Evolutionary conservation across 1,140 invertebrate genomes (phyloP).

Genomic region (Acyrthosiphon pisum): DNA sequence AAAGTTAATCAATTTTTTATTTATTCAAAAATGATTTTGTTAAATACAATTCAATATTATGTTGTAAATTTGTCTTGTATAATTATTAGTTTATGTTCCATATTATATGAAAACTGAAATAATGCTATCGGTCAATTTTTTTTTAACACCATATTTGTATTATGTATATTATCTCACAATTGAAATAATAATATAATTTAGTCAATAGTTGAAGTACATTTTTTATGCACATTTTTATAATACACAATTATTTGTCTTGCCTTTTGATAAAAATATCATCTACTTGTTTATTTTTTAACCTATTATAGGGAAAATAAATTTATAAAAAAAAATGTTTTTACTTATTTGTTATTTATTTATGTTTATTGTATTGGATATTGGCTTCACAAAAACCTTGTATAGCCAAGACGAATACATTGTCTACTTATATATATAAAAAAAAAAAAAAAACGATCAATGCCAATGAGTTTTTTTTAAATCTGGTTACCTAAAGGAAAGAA

Average conservation of each 20-base stretch:
- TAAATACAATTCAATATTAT: background rate
- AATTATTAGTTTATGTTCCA: constrained; percentile 14
- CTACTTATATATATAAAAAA: background rate
- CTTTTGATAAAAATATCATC: background rate
- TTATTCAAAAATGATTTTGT: background rate
- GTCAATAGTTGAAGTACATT: background rate
- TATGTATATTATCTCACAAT: background rate
- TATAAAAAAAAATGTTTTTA: background rate
- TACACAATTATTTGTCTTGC: background rate
- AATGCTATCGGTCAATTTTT: background rate
- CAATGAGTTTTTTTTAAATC: no score
- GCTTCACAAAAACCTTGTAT: no score
- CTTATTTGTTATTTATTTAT: background rate
- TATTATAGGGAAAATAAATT: background rate
- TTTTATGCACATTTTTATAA: constrained; percentile 1
- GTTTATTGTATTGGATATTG: no score
- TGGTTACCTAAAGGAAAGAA: no score
- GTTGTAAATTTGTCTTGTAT: background rate
- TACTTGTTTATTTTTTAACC: background rate
- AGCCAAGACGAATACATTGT: background rate
- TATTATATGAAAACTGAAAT: background rate
- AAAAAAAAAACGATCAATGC: no score
- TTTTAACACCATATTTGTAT: background rate
- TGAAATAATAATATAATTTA: background rate
- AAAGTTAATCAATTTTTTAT: background rate